Conservation (phyloP, 2,113 vertebrate species). For the Bubo bubo region DNA sequence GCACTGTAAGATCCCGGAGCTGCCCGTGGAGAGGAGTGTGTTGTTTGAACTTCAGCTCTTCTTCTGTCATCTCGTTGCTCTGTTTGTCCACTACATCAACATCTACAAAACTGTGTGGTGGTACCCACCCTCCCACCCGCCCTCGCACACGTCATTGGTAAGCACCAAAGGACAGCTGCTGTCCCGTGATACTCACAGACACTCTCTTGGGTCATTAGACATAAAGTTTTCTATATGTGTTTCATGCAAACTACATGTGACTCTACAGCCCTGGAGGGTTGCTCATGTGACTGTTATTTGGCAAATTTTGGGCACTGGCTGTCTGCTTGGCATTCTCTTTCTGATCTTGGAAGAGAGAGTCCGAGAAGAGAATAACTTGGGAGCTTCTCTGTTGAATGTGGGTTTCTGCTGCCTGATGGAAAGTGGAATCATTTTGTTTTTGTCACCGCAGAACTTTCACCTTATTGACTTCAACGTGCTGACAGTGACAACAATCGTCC, state of each 20-base stretch:
- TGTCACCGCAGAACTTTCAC: slow-evolving; percentile 90
- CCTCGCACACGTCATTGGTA: slow-evolving; percentile 95
- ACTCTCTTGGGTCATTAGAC: fast-evolving
- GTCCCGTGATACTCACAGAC: fast-evolving
- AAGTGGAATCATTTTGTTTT: neutral
- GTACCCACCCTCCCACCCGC: slow-evolving; percentile 94
- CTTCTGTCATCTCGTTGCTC: slow-evolving; percentile 94
- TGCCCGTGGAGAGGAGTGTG: slow-evolving; percentile 89
- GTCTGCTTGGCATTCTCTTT: neutral
- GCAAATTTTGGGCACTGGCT: neutral
- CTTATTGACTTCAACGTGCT: slow-evolving; percentile 99
- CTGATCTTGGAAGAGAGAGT: neutral
- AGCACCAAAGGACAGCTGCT: slow-evolving; percentile 44
- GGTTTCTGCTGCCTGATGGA: neutral
- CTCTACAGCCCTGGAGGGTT: neutral
- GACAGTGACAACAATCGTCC: slow-evolving; percentile 90
- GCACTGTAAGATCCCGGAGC: slow-evolving; percentile 95
- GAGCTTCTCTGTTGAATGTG: neutral
- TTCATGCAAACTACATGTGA: fast-evolving
- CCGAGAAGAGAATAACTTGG: neutral
- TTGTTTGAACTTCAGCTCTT: slow-evolving; percentile 96
- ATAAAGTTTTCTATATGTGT: fast-evolving
- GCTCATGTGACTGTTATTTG: fast-evolving
- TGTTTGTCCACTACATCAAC: slow-evolving; percentile 98
- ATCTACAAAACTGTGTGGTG: slow-evolving; percentile 99